These are phyloP conservation scores for Lepidurus arcticus DNA, from an alignment of 1,140 invertebrate genomes.

Conservation along the genomic window DNA sequence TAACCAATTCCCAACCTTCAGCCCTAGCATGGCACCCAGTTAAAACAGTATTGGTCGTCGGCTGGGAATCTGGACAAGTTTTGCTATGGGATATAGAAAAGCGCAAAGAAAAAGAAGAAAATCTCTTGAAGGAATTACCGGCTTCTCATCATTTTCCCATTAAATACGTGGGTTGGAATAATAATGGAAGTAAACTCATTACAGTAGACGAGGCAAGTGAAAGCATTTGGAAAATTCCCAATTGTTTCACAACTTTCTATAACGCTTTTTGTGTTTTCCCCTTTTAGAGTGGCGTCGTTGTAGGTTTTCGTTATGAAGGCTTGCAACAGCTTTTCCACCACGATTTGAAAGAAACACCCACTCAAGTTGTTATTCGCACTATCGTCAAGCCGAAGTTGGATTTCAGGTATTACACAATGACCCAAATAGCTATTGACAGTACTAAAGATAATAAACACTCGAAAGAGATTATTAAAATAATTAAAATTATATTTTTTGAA, in stretches of 20 bases:
- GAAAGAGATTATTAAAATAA: no score
- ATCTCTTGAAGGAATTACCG: background rate
- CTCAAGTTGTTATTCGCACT: background rate
- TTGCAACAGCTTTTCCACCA: constrained; percentile 2
- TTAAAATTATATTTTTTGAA: no score
- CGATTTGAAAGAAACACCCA: constrained; percentile 2
- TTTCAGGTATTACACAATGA: background rate
- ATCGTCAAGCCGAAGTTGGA: background rate
- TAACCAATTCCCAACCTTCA: background rate
- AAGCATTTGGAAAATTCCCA: background rate
- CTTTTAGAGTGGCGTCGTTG: background rate
- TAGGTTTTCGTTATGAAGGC: background rate
- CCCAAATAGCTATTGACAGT: no score
- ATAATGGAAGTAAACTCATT: background rate
- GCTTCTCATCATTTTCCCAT: background rate
- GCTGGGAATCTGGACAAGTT: background rate
- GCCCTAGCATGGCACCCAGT: background rate
- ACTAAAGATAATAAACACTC: no score
- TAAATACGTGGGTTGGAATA: background rate
- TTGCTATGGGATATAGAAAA: background rate
- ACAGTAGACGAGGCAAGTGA: background rate
- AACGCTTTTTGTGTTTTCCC: constrained; percentile 3
- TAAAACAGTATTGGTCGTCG: background rate
- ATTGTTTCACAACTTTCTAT: background rate
- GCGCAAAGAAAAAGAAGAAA: background rate